Conservation (phyloP, 1,140 invertebrate genomes). For the Arion vulgaris region DNA sequence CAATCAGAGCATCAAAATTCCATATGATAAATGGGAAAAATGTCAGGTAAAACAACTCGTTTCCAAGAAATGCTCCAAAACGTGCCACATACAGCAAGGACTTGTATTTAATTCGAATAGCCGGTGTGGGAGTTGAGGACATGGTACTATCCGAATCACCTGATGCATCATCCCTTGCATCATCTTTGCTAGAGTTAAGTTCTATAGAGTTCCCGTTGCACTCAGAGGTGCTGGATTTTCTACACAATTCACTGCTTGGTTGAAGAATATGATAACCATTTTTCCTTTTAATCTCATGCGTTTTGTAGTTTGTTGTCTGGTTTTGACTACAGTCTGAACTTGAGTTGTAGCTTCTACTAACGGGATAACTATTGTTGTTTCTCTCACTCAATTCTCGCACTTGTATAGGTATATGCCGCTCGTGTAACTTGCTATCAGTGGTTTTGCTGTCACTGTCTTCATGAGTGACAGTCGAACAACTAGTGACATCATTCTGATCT, state of each 20-base stretch:
- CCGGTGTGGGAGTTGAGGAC: neutral
- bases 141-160: too few species aligned
- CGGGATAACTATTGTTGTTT: neutral
- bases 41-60: slow-evolving; percentile 88
- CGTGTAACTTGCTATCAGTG: neutral
- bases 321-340: neutral
- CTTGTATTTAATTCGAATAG: slow-evolving; percentile 78
- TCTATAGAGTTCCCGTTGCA: neutral
- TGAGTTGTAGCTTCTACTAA: neutral
- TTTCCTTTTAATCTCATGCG: neutral
- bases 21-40: slow-evolving; percentile 87
- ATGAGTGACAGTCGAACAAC: too few species aligned
- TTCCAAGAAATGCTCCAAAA: slow-evolving; percentile 86
- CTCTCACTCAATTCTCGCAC: too few species aligned
- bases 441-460: neutral
- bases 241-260: neutral
- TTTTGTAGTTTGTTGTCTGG: neutral
- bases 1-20: slow-evolving; percentile 79
- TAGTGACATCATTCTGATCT: neutral
- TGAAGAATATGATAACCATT: neutral
- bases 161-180: neutral
- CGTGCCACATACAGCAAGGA: slow-evolving; percentile 90
- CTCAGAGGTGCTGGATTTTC: neutral
- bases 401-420: neutral
- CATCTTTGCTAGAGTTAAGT: neutral